phyloP scores from a whole-genome alignment of 2,113 vertebrate genomes.

The Solenodon paradoxus region DNA sequence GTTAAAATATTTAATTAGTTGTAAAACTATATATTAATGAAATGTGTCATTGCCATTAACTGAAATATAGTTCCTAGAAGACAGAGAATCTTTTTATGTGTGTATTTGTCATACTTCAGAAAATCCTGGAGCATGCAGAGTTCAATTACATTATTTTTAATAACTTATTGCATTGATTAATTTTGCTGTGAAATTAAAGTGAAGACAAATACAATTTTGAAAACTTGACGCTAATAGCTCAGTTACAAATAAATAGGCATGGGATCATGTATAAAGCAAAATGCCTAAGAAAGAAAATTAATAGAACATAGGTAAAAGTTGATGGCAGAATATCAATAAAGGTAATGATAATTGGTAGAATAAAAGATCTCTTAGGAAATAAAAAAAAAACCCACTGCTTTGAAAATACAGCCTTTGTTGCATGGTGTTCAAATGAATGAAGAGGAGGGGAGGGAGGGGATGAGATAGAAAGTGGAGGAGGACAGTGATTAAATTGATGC shows the following conservation, averaged over 20 bases:
- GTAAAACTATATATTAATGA: neutral
- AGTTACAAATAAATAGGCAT: neutral
- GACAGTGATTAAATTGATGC: neutral
- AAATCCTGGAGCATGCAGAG: neutral
- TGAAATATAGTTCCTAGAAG: neutral
- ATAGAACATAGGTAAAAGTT: neutral
- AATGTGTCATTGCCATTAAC: neutral
- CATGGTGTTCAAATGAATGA: neutral
- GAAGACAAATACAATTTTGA: neutral
- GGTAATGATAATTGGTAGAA: neutral
- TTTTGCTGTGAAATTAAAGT: neutral
- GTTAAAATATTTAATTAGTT: neutral
- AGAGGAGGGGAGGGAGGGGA: neutral
- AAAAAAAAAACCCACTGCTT: neutral
- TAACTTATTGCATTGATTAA: slow-evolving; percentile 1
- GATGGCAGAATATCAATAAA: neutral
- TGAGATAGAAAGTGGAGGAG: neutral
- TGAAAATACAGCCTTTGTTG: neutral
- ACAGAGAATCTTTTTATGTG: neutral
- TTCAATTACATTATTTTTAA: neutral
- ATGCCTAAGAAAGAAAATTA: neutral
- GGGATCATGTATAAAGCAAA: neutral
- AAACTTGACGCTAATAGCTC: neutral
- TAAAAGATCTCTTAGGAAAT: neutral
- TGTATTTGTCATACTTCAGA: neutral